A percentile compares a stretch with the other conserved stretches of the same genome.
These are phyloP conservation scores for Panulirus ornatus DNA, from an alignment of 1,140 invertebrate species.

Conservation along the genomic window DNA sequence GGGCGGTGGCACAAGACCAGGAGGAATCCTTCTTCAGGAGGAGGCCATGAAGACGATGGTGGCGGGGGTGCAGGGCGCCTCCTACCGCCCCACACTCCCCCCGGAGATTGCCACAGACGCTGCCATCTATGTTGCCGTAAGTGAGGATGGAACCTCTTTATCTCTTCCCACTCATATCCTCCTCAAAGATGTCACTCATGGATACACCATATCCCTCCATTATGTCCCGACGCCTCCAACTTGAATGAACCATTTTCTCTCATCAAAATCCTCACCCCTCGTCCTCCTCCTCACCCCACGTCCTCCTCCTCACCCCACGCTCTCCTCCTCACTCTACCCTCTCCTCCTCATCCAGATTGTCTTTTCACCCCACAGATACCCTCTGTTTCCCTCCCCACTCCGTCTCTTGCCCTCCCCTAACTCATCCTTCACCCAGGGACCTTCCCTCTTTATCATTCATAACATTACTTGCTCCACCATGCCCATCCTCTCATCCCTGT, in stretches of 20 bases:
- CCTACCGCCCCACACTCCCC: slow-evolving; percentile 32
- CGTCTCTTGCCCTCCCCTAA: not conserved
- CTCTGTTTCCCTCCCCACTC: slow-evolving; percentile 15
- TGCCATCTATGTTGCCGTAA: slow-evolving; percentile 45
- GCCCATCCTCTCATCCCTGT: too few species aligned
- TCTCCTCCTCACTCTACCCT: not conserved
- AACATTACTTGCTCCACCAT: too few species aligned
- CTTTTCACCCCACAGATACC: not conserved
- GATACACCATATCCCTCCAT: not conserved
- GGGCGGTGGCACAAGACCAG: not conserved
- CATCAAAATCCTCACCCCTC: not conserved
- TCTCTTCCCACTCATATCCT: not conserved
- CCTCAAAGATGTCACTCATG: not conserved
- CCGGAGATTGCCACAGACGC: slow-evolving; percentile 47
- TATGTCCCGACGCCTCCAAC: not conserved
- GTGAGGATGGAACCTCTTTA: not conserved
- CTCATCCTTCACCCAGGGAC: not conserved
- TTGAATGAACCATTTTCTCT: not conserved
- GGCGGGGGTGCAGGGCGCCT: slow-evolving; percentile 3
- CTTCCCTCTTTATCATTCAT: not conserved
- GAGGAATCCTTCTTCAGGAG: not conserved
- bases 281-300: not conserved
- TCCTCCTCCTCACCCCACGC: not conserved
- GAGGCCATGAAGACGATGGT: slow-evolving; percentile 22
- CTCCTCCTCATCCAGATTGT: not conserved